phyloP scores from a whole-genome alignment of 2,797 vertebrate species.

The Spinibarbus caldwelli region DNA sequence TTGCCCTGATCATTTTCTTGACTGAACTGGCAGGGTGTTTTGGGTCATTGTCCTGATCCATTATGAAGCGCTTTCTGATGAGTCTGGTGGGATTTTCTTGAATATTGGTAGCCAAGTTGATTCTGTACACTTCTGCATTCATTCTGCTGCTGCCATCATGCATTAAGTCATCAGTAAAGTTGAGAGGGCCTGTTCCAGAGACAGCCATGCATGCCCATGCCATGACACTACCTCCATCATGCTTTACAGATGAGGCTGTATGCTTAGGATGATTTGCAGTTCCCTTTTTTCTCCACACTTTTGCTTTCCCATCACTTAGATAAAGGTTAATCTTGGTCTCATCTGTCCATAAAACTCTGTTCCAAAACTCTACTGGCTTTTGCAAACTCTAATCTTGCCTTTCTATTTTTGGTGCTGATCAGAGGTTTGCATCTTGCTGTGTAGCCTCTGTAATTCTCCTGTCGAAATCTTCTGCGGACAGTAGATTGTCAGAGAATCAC shows the following conservation, averaged over 20 bases:
- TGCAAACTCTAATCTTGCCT: not conserved
- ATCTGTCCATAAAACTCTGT: not conserved
- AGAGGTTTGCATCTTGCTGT: not conserved
- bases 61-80: not conserved
- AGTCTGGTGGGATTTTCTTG: not conserved
- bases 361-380: not conserved
- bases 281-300: not conserved
- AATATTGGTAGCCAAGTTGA: not conserved
- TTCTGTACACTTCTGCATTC: not conserved
- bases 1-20: not conserved
- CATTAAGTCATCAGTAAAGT: not conserved
- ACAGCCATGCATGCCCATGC: not conserved
- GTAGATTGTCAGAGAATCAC: not conserved
- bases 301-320: not conserved
- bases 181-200: not conserved
- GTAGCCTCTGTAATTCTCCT: not conserved
- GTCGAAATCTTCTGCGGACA: not conserved
- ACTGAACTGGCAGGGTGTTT: not conserved
- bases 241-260: not conserved
- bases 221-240: not conserved
- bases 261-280: not conserved
- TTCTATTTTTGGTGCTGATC: not conserved
- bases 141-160: not conserved
- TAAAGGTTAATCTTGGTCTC: not conserved
- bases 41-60: not conserved